Base-by-base conservation (phyloP, 2,797 vertebrate genomes). In the Dryobates pubescens region DNA sequence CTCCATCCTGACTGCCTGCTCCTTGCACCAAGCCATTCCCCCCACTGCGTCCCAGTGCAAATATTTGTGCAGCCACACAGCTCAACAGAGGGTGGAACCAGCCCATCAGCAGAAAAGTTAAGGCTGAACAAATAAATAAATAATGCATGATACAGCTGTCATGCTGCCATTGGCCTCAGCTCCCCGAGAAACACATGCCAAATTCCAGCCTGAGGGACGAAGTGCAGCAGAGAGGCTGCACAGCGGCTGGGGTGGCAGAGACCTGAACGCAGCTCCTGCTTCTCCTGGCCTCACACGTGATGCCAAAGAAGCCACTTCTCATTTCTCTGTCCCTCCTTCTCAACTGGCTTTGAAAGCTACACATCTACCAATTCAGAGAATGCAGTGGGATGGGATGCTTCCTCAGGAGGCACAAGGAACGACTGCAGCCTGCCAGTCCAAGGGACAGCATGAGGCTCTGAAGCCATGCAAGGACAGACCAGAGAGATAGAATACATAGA, bases 11-110 rank as follows among this genome's bases (percentile, higher is more conserved):
- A 74, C 59, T 49, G 84, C 73, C 7, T 86, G 57, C 36, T 92
- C 76, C 76, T 78, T 1, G 0, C 70, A 53, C 15, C 4, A 0
- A 92, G 76, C 59, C 85, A 49, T 67, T 86, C 80, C 76, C 71
- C 62, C 1, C 79, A 18, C 78, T 27, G 32, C 10, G 82, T 81
- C 84, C 79, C 85, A 87, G 87, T 2, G 38, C 91, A 95, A 96
- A 89, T 95, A 95, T 90, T 94, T 95, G 84, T 81, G 79, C 67
- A 94, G 92, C 76, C 82, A 1, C 70, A 62, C 84, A 82, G 90
- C 3, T 0, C 8, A 3, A 76, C 84, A 69, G 73, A 77, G 41
- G 43, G 91, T 64, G 56, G 82, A 90, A 88, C 79, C 26, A 90
- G 86, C 79, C 23, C 41, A 82, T 36, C 51, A 59, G 53, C 3